Evolutionary conservation across 2,888 invertebrate species (phyloP).

Genomic region (Cyclophora punctaria): DNA sequence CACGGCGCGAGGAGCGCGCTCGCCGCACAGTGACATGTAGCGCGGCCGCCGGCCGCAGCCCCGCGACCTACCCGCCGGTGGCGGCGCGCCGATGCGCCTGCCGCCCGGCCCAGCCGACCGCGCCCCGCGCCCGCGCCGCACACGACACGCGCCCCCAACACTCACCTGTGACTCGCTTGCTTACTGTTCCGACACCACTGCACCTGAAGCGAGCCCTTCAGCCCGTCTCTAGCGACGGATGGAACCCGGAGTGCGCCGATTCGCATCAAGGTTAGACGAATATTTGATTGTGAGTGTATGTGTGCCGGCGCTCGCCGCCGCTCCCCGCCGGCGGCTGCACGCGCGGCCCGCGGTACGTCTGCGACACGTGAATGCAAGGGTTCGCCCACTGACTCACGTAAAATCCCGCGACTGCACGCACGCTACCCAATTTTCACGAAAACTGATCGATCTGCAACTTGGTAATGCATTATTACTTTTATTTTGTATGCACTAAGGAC

Average conservation of each 20-base stretch:
- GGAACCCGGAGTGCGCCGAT: slow-evolving; percentile 74
- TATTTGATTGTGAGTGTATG: slow-evolving; percentile 72
- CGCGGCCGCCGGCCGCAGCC: slow-evolving; percentile 68
- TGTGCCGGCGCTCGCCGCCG: slow-evolving; percentile 46
- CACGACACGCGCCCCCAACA: slow-evolving; percentile 24
- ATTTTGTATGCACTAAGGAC: too few relatives aligned
- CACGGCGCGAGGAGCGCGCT: slow-evolving; percentile 71
- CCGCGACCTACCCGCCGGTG: slow-evolving; percentile 59
- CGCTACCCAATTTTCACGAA: slow-evolving; percentile 13
- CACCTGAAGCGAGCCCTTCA: slow-evolving; percentile 65
- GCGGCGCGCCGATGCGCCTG: slow-evolving; percentile 70
- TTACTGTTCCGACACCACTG: slow-evolving; percentile 32
- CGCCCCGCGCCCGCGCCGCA: slow-evolving; percentile 45
- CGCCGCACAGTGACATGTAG: slow-evolving; percentile 72
- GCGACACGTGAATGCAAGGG: slow-evolving; percentile 42
- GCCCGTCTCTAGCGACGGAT: slow-evolving; percentile 67
- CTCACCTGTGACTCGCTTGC: slow-evolving; percentile 37
- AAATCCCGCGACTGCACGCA: slow-evolving; percentile 32
- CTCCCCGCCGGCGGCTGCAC: slow-evolving; percentile 46
- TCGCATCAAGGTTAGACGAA: slow-evolving; percentile 74
- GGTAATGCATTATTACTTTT: too few relatives aligned
- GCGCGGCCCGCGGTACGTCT: slow-evolving; percentile 56
- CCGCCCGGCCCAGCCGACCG: slow-evolving; percentile 55
- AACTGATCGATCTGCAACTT: slow-evolving; percentile 4
- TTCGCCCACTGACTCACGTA: slow-evolving; percentile 50